These are phyloP conservation scores for Cromileptes altivelis DNA, from an alignment of 2,113 vertebrate genomes.

Conservation along the genomic window DNA sequence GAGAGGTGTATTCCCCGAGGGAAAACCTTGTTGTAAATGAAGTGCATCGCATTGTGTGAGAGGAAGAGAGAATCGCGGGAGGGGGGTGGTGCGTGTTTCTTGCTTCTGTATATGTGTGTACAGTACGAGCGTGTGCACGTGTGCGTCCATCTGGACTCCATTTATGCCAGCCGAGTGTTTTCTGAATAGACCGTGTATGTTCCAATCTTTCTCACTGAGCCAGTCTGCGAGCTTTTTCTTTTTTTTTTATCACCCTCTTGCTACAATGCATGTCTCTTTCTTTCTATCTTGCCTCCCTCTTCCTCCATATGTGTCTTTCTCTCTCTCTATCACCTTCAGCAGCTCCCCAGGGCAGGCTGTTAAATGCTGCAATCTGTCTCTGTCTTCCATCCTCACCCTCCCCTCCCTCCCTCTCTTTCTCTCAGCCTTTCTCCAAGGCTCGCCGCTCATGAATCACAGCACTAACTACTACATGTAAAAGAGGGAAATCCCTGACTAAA, in stretches of 20 bases:
- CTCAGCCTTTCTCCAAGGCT: constrained; percentile 58
- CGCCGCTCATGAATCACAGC: constrained; percentile 69
- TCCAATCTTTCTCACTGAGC: constrained; percentile 63
- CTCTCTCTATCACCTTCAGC: constrained; percentile 80
- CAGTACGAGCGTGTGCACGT: constrained; percentile 20
- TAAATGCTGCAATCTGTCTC: constrained; percentile 88
- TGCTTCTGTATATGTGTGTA: constrained; percentile 49
- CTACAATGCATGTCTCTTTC: constrained; percentile 63
- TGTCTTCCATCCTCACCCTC: constrained; percentile 68
- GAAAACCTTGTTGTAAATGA: constrained; percentile 69
- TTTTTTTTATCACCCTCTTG: constrained; percentile 46
- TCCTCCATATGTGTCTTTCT: constrained; percentile 69
- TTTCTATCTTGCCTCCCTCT: constrained; percentile 52
- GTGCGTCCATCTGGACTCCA: constrained; percentile 62
- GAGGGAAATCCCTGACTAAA: constrained; percentile 73
- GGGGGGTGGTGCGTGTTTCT: not conserved
- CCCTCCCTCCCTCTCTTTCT: constrained; percentile 37
- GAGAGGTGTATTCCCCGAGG: constrained; percentile 62
- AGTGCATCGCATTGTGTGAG: constrained; percentile 58
- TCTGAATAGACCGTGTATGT: constrained; percentile 53
- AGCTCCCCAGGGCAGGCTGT: constrained; percentile 82
- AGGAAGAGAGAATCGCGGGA: not conserved
- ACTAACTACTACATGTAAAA: constrained; percentile 72
- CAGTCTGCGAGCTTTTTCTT: constrained; percentile 18
- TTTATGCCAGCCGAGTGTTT: constrained; percentile 44